Conservation (phyloP, 1,140 invertebrate genomes). For the Drosophila kohkoa region DNA sequence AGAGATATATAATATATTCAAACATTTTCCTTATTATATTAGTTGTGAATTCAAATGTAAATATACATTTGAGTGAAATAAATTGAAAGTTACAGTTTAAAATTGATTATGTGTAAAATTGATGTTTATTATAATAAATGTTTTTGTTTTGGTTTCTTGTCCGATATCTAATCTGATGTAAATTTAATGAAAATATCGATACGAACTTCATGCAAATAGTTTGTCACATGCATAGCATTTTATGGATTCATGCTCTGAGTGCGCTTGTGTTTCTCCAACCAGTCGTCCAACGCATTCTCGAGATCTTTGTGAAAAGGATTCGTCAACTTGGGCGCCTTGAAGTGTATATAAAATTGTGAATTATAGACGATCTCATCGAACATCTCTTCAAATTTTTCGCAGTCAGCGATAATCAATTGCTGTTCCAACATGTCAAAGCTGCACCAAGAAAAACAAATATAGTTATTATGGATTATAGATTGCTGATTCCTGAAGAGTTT, state of each 20-base stretch:
- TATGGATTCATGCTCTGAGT: neutral
- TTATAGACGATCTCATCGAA: neutral
- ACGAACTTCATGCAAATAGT: no score
- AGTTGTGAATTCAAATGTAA: conserved; percentile 4
- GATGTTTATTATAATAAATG: no score
- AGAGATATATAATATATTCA: conserved; percentile 4
- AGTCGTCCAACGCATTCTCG: neutral
- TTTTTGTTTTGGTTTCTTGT: no score
- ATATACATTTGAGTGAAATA: conserved; percentile 43
- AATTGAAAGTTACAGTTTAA: conserved; percentile 34
- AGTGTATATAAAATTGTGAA: neutral
- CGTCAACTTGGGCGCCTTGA: neutral
- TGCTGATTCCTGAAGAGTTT: neutral
- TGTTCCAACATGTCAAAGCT: conserved; percentile 6
- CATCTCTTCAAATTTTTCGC: neutral
- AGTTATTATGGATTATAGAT: neutral
- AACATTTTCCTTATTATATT: conserved; percentile 29
- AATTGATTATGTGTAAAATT: neutral
- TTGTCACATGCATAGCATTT: no score
- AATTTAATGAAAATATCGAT: no score
- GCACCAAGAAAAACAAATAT: neutral
- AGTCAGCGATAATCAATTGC: neutral
- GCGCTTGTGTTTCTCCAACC: conserved; percentile 1
- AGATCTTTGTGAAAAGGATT: neutral
- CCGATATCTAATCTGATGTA: no score